Percentiles rank a stretch among this genome's conserved stretches.
phyloP scores from a whole-genome alignment of 2,888 invertebrate genomes.

The Campoletis raptor region DNA sequence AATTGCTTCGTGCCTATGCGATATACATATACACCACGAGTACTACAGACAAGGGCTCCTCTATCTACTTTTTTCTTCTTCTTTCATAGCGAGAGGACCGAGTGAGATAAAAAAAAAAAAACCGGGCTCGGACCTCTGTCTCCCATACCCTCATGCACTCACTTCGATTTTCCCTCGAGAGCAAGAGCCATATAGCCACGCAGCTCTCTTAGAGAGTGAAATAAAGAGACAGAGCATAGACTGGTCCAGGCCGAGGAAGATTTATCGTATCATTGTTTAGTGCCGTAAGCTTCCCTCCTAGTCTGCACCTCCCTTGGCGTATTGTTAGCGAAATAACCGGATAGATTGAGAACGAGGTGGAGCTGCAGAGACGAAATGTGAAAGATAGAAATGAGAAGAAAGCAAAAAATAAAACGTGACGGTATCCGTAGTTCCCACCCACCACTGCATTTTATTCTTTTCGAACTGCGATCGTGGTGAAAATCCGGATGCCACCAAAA shows the following conservation, averaged over 20 bases:
- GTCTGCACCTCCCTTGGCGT: slow-evolving; percentile 63
- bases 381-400: slow-evolving; percentile 6
- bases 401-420: slow-evolving; percentile 48
- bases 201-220: slow-evolving; percentile 62
- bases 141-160: slow-evolving; percentile 47
- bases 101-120: slow-evolving; percentile 51
- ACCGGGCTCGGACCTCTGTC: slow-evolving; percentile 46
- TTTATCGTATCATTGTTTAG: slow-evolving; percentile 83
- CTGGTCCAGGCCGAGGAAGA: slow-evolving; percentile 74
- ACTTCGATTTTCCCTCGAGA: slow-evolving; percentile 66
- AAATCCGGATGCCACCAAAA: slow-evolving; percentile 44
- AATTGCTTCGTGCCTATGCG: slow-evolving; percentile 72
- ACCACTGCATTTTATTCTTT: slow-evolving; percentile 57
- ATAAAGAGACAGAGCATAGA: slow-evolving; percentile 74
- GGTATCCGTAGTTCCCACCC: slow-evolving; percentile 50
- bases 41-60: slow-evolving; percentile 26
- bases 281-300: slow-evolving; percentile 76
- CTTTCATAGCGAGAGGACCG: slow-evolving; percentile 19
- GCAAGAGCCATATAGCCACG: slow-evolving; percentile 47
- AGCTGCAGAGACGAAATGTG: slow-evolving; percentile 51
- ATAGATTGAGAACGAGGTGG: slow-evolving; percentile 62
- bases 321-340: slow-evolving; percentile 69
- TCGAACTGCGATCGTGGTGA: slow-evolving; percentile 34
- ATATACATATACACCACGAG: slow-evolving; percentile 49
- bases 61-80: slow-evolving; percentile 22